Base-by-base conservation (phyloP, 2,888 invertebrate species). In the Pegoplata infirma region DNA sequence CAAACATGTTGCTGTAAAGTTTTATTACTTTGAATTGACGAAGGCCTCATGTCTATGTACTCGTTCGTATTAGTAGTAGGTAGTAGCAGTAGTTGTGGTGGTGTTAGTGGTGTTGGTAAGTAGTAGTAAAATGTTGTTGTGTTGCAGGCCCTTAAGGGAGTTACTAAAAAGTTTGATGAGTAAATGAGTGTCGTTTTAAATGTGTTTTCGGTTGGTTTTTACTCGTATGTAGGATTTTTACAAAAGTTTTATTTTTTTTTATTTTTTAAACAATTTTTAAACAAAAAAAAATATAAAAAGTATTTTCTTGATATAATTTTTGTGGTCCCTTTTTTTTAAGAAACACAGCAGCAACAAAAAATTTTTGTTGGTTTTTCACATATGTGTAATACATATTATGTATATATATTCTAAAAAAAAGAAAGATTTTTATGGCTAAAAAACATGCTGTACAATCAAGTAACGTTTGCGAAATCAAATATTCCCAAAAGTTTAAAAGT, bases 1-100 rank as follows among this genome's bases (percentile, higher is more conserved):
- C n/a, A 55, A 67, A 61, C 69, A 69, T 69, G 69, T 44, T 69
- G 69, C 25, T 51, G 59, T 58, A 68, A 68, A 68, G 56, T 68
- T 56, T 56, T 68, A 56, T 56, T 68, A 49, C 67, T 47, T 47
- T n/a, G n/a, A 56, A 68, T 47, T 68, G 67, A 68, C 47, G 32
- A 58, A 56, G 14, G n/a, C n/a, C n/a, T n/a, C 47, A 47, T 68
- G 67, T 55, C 55, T 28, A 51, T 51, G 36, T 36, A 53, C 47
- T 64, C 16, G 21, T 49, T 63, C 17, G 4, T 10, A 1, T n/a
- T 10, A 6, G 10, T 17, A 5, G n/a, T 36, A 47, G 23, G n/a
- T 61, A 17, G 36, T 51, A 3, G 36, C 21, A 36, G 28, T 49
- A 36, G 36, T 23, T 10, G 10, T 19, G 16, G 36, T 25, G 23